Percentiles rank a stretch among this genome's conserved stretches.
These are phyloP conservation scores for Cynopterus sphinx DNA, from an alignment of 2,797 vertebrate species.

Conservation along the genomic window DNA sequence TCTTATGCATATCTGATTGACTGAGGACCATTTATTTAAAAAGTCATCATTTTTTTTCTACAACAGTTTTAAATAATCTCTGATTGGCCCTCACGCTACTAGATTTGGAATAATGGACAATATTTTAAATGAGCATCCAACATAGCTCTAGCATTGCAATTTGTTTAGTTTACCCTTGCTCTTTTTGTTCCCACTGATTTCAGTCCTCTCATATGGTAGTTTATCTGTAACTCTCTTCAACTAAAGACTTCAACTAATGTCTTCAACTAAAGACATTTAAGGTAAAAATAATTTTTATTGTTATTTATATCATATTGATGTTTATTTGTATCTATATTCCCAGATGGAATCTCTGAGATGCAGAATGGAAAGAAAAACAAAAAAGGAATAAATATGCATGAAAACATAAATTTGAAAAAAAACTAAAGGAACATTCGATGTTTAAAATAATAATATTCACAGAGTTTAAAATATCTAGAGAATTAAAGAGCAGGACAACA, in stretches of 20 bases:
- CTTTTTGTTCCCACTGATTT: background rate
- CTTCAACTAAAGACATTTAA: background rate
- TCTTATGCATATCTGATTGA: background rate
- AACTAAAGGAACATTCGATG: no score
- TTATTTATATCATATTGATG: background rate
- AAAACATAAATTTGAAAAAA: no score
- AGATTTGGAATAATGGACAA: background rate
- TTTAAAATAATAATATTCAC: no score
- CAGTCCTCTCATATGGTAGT: background rate
- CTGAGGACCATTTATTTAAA: background rate
- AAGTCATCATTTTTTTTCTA: background rate
- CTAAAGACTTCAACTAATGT: no score
- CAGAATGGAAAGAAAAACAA: background rate
- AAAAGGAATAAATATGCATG: no score
- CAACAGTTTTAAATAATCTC: background rate
- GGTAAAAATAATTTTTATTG: background rate
- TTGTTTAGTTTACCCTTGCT: background rate
- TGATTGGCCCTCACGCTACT: background rate
- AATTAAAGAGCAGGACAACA: no score
- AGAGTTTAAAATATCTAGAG: no score
- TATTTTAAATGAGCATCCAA: background rate
- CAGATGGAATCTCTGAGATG: background rate
- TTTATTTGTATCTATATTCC: background rate
- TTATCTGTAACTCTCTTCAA: background rate
- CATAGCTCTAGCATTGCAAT: background rate